These are phyloP conservation scores for Ditylenchus weischeri DNA, from an alignment of 2,888 invertebrate species.

Conservation along the genomic window DNA sequence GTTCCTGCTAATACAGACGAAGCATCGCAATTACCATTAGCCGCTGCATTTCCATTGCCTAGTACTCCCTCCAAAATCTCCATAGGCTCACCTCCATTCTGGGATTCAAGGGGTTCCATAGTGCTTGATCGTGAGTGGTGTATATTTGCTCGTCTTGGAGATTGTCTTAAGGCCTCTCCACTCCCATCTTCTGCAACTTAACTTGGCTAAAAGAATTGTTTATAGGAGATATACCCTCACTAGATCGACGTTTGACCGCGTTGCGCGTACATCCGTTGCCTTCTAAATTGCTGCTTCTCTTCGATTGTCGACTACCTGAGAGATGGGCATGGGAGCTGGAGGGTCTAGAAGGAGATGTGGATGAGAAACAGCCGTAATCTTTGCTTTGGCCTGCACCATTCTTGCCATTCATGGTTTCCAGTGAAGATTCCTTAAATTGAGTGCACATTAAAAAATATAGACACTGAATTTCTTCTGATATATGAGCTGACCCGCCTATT, in stretches of 20 bases:
- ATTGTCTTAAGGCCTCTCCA: neutral
- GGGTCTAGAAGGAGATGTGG: constrained; percentile 17
- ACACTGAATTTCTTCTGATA: too few species aligned
- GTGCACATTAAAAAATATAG: too few species aligned
- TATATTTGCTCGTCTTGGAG: neutral
- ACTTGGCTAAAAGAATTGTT: too few species aligned
- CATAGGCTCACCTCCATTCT: constrained; percentile 18
- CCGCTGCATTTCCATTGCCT: constrained; percentile 6
- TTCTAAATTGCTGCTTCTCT: constrained; percentile 10
- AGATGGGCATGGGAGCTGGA: neutral
- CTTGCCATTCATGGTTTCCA: neutral
- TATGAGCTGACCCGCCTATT: too few species aligned
- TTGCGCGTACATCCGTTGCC: constrained; percentile 14
- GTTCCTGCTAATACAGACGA: constrained; percentile 18
- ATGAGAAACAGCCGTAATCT: neutral
- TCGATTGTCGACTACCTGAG: constrained; percentile 1
- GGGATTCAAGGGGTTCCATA: constrained; percentile 9
- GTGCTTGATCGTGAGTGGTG: neutral
- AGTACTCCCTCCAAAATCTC: constrained; percentile 12
- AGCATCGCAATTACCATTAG: constrained; percentile 20
- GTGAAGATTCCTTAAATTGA: neutral
- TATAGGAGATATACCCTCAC: constrained; percentile 16
- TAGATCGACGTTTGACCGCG: constrained; percentile 24
- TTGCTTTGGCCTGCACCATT: neutral
- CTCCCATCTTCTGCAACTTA: neutral